Base-by-base conservation (phyloP, 2,888 invertebrate species). In the Tetropium fuscum region DNA sequence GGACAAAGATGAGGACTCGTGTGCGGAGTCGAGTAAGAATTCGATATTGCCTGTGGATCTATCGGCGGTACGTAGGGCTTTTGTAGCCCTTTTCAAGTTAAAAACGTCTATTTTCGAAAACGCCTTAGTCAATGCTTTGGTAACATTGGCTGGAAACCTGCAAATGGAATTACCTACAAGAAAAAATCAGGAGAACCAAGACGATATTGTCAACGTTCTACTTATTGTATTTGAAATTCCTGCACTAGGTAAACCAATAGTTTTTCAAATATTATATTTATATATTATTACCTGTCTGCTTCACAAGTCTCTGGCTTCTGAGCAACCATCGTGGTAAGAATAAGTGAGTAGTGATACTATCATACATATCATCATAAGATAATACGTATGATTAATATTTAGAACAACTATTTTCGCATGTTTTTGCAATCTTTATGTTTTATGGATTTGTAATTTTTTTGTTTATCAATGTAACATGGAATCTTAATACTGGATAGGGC, bases 1-100 rank as follows among this genome's bases (percentile, higher is more conserved):
- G 65, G 95, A 96, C 72, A 95, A 95, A 82, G 95, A 95, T 76
- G 90, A 91, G 72, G 95, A 95, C 74, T 89, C 91, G 72, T 86
- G 88, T 59, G 83, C 63, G 79, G 87, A 76, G 8, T 68, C 75
- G 6, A 79, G 79, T 56, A 72, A 70, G 47, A 66, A 66, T 18
- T 58, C 68, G 15, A 30, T 75, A n/a, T 61, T 62, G 0, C 86
- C 83, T 16, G 84, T 94, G n/a, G 94, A 94, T 80, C 84, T 93
- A 45, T 84, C 85, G 0, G 86, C 92, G 0, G 87, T 93, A 69
- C 84, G 90, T 58, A 84, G 91, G 77, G 88, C 91, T 6, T 93
- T 90, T 76, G 80, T 72, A 0, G 81, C 80, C 0, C 71, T 83
- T 18, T 80, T 80, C 65, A 74, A 80, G 72, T 68, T 81, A 55